Percentiles rank a stretch among this genome's conserved stretches.
Evolutionary conservation across 1,140 invertebrate genomes (phyloP).

Genomic region (Bombus superbus): DNA sequence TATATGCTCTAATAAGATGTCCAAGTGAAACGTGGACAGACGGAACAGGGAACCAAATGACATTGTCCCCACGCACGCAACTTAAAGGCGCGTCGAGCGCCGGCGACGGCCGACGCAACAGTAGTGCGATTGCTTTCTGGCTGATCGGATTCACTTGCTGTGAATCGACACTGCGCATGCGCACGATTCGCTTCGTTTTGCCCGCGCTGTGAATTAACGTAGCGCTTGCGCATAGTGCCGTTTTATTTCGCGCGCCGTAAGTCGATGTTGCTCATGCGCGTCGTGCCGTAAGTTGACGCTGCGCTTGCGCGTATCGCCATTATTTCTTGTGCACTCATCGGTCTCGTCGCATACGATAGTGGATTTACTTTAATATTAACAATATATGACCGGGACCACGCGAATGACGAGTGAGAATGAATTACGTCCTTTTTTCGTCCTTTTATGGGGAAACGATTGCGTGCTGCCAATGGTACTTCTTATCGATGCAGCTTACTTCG

Average conservation of each 20-base stretch:
- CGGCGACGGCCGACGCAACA: constrained; percentile 15
- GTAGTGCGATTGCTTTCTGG: constrained; percentile 47
- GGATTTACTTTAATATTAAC: neutral
- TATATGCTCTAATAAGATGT: neutral
- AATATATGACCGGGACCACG: neutral
- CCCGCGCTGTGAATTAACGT: neutral
- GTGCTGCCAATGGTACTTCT: neutral
- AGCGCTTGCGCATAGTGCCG: neutral
- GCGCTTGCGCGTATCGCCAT: neutral
- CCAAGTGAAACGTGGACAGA: neutral
- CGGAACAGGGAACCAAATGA: neutral
- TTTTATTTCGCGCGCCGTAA: neutral
- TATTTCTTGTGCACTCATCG: neutral
- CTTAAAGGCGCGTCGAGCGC: neutral
- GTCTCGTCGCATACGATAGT: neutral
- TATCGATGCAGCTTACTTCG: neutral
- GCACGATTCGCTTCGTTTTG: too few species aligned
- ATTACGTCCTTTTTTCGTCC: neutral
- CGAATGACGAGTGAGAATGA: neutral
- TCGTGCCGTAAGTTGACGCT: neutral
- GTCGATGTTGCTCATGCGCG: neutral
- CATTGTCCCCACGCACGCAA: constrained; percentile 1
- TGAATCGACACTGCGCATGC: constrained; percentile 23
- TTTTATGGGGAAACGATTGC: neutral
- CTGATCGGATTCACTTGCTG: constrained; percentile 23